These are phyloP conservation scores for Eretmocerus hayati DNA, from an alignment of 2,888 invertebrate species.

Conservation along the genomic window DNA sequence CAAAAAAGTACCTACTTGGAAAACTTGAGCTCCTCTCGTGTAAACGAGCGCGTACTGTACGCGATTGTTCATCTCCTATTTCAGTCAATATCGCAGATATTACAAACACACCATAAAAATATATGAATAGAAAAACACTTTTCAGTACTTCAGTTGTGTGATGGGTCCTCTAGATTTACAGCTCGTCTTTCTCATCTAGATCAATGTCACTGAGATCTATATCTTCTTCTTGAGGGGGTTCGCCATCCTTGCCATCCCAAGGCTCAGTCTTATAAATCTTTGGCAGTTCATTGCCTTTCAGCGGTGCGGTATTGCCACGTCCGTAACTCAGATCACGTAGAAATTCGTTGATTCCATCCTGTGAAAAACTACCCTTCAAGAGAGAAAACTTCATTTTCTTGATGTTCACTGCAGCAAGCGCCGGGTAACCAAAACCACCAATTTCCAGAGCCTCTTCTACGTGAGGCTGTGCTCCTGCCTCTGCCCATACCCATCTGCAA, in stretches of 20 bases:
- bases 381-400: constrained; percentile 96
- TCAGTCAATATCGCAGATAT: no score
- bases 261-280: constrained; percentile 59
- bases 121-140: not conserved
- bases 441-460: constrained; percentile 87
- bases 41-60: no score
- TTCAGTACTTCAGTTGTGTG: not conserved
- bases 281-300: constrained; percentile 76
- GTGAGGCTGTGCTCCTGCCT: constrained; percentile 77
- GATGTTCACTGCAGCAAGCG: constrained; percentile 92
- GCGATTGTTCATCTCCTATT: no score
- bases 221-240: constrained; percentile 78
- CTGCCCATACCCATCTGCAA: constrained; percentile 85
- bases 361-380: constrained; percentile 87
- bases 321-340: constrained; percentile 89
- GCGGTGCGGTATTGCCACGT: constrained; percentile 82
- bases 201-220: constrained; percentile 87
- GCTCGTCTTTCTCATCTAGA: constrained; percentile 72
- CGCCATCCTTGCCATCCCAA: constrained; percentile 95
- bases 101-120: not conserved
- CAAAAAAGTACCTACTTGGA: no score
- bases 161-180: constrained; percentile 48
- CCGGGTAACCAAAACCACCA: constrained; percentile 98
- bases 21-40: no score
- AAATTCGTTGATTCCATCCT: constrained; percentile 93